Base-by-base conservation (phyloP, 2,888 invertebrate genomes). In the Norana najaformis region DNA sequence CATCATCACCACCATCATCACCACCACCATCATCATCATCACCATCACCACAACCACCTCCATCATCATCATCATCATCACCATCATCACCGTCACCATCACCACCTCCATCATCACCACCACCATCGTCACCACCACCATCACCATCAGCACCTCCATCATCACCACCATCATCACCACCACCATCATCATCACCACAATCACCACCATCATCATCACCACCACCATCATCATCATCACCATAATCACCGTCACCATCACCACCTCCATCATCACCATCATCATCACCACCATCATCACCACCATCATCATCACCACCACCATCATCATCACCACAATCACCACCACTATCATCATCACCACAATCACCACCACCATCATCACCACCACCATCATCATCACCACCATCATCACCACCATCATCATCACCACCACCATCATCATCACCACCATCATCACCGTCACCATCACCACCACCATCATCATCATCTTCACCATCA, bases 401-500 rank as follows among this genome's bases (percentile, higher is more conserved):
- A 89, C 85, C 89, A 85, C 85, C 89, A 85, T 89, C 89, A 85
- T 89, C 89, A 85, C 85, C 89, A 85, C 85, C 89, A 85, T 89
- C 85, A 85, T 89, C 89, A 85, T 89, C 89, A 20, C 35, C 89
- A 83, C 36, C 82, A 35, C 47, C 89, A 53, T 89, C 47, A 89
- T 41, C 89, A 89, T 5, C 47, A 89, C 1, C 89, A 53, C 0
- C 89, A 53, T 2, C 89, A 53, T 35, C 89, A 53, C 8, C 89
- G 35, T 53, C 89, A 89, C 8, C 53, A 53, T 89, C 89, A 83
- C 83, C 89, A 89, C 36, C 89, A 89, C 83, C 89, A 89, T 89
- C 89, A 89, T 89, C 89, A 89, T 89, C 89, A 89, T 89, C 89
- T 85, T 89, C 89, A 89, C 85, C 89, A 89, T 89, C 89, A 89